Base-by-base conservation (phyloP, 2,888 invertebrate genomes). In the Eurytoma adleriae region DNA sequence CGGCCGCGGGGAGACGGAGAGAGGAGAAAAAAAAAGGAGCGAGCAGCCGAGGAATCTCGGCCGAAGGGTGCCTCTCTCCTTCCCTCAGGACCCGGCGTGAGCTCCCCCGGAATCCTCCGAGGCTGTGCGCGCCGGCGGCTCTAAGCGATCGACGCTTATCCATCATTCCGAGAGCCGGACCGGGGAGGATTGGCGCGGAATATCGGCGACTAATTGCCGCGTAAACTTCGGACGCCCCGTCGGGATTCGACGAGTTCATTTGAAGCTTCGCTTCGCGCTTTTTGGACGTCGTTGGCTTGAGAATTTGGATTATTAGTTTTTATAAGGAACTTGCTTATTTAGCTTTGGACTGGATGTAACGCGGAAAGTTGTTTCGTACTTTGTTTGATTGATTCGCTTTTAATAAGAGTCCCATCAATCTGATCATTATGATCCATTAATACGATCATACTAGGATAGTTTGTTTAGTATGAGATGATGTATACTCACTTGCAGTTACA, bases 121-220 rank as follows among this genome's bases (percentile, higher is more conserved):
- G 14, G 14, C n/a, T 52, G 52, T 13, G 24, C 24, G 54, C 54
- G 54, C 4, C 54, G 54, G n/a, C 54, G 13, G 61, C 12, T 30
- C 20, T 18, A 18, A 20, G 59, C n/a, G 20, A 40, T 40, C 30
- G 59, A 52, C n/a, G 61, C 78, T 59, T 71, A 78, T 72, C 78
- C 71, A 78, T 78, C 78, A 72, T 78, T 62, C 48, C 30, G 24
- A 56, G 5, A 27, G 30, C 27, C 18, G 56, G 56, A 69, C n/a
- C 7, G 24, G 56, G 13, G n/a, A 16, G 69, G 59, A 30, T 59
- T n/a, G 54, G n/a, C 16, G 16, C 1, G 18, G 20, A 76, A 76
- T 76, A 50, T 68, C 68, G 68, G 54, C n/a, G 52, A 75, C 59
- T 68, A 75, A 75, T 75, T 68, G 52, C 13, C 18, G 57, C 20